Evolutionary conservation across 2,888 invertebrate species (phyloP), one percentile per base, ranked within the genome.

Genomic region (Melinopterus prodromus): DNA sequence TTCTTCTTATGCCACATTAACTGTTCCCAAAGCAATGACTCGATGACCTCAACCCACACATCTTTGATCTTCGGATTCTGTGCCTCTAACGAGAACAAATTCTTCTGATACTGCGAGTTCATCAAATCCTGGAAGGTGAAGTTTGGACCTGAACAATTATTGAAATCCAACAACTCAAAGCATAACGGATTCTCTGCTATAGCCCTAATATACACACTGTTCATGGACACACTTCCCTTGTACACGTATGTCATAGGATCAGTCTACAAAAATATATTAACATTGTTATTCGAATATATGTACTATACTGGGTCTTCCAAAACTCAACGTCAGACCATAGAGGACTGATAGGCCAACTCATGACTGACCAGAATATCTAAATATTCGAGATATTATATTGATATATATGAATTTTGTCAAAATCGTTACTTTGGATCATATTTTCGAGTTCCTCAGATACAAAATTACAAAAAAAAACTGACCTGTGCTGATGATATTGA

Each of bases 21-120:
- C 82, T 88, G 88, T 71, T 85, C 81, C 88, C 88, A 88, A 37
- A 88, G 82, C 70, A 86, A 84, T n/a, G 85, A 84, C 77, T 87
- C 87, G 36, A 88, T 86, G 35, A 84, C 82, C 16, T 85, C 81
- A 16, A 86, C 85, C 88, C 88, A 88, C 9, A 83, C 79, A 53
- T 85, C 83, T 82, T 87, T 87, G 38, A 85, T 82, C 83, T 86
- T 86, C 9, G 82, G 79, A n/a, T 82, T 83, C 81, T 85, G 86
- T 0, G 87, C 86, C 82, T 88, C 88, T 71, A 88, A 79, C 15
- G 72, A 70, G 12, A 69, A 80, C 12, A 77, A 77, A 35, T 77
- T 71, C 12, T 79, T 79, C 69, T 77, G 71, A 37, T 37, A 77
- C 75, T 74, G n/a, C 9, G 70, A 70, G 3, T 74, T 74, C 12